Evolutionary conservation across 2,797 vertebrate genomes (phyloP).

Genomic region (Spheniscus humboldti): DNA sequence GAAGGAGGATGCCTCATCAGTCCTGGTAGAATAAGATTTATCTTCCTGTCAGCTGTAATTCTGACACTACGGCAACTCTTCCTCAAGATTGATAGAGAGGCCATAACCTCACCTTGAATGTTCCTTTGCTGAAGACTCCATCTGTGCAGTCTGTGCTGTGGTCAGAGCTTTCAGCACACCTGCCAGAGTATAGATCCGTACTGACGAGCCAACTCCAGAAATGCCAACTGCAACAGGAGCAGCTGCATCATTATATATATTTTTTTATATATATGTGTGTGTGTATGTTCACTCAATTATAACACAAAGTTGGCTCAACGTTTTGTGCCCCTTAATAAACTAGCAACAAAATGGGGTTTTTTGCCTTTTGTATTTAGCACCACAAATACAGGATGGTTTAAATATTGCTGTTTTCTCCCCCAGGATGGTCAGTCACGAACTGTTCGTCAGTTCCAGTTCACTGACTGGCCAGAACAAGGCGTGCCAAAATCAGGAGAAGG

Average conservation of each 20-base stretch:
- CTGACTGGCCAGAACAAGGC: constrained; percentile 97
- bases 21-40: constrained; percentile 21
- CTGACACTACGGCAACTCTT: constrained; percentile 12
- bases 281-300: not conserved
- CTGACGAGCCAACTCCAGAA: not conserved
- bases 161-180: not conserved
- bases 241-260: not conserved
- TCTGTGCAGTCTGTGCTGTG: not conserved
- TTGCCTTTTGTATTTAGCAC: not conserved
- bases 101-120: constrained; percentile 31
- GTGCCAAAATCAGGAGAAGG: constrained; percentile 98
- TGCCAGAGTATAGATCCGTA: not conserved
- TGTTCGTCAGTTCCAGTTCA: constrained; percentile 98
- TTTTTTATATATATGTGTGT: no score
- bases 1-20: constrained; percentile 31
- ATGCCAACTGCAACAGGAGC: not conserved
- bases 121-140: constrained; percentile 6
- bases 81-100: constrained; percentile 25
- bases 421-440: constrained; percentile 97
- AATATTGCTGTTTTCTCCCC: not conserved
- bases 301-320: not conserved
- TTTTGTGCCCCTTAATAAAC: not conserved
- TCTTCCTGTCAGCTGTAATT: constrained; percentile 32
- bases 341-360: not conserved
- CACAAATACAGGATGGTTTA: not conserved